A percentile compares a stretch with the other conserved stretches of the same genome.
phyloP scores from a whole-genome alignment of 2,797 vertebrate species.

The Lagorchestes hirsutus region DNA sequence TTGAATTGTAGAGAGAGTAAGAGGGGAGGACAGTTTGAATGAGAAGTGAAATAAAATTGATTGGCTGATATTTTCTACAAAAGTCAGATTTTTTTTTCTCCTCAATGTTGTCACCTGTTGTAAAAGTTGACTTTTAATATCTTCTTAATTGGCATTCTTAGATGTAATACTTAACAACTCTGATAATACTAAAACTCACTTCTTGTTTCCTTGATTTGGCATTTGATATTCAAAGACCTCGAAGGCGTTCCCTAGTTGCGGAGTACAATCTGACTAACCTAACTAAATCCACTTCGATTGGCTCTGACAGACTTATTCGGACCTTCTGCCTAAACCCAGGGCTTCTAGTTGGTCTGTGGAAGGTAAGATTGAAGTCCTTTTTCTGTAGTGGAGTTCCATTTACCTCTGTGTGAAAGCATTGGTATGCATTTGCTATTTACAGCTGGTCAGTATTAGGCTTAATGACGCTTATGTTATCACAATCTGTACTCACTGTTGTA shows the following conservation, averaged over 20 bases:
- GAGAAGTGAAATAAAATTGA: background rate
- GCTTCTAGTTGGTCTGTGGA: constrained; percentile 92
- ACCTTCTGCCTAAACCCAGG: constrained; percentile 88
- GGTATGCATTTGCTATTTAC: background rate
- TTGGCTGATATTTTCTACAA: background rate
- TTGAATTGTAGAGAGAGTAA: background rate
- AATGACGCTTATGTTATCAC: background rate
- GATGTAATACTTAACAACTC: background rate
- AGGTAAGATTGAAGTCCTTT: constrained; percentile 85
- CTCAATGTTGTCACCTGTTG: background rate
- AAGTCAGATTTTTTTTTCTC: background rate
- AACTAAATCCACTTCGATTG: constrained; percentile 79
- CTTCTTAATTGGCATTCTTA: background rate
- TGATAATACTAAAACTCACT: background rate
- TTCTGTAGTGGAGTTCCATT: background rate
- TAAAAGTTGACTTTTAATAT: background rate
- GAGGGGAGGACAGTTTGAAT: background rate
- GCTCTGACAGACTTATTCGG: constrained; percentile 88
- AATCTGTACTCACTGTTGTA: background rate
- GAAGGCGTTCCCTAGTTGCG: constrained; percentile 88
- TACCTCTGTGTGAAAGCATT: background rate
- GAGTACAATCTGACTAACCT: constrained; percentile 84
- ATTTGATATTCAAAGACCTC: constrained; percentile 84
- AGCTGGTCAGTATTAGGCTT: background rate
- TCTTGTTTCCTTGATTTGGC: constrained; percentile 52